Percentiles rank a stretch among this genome's conserved stretches.
These are phyloP conservation scores for Laticauda colubrina DNA, from an alignment of 2,113 vertebrate genomes.

Conservation along the genomic window DNA sequence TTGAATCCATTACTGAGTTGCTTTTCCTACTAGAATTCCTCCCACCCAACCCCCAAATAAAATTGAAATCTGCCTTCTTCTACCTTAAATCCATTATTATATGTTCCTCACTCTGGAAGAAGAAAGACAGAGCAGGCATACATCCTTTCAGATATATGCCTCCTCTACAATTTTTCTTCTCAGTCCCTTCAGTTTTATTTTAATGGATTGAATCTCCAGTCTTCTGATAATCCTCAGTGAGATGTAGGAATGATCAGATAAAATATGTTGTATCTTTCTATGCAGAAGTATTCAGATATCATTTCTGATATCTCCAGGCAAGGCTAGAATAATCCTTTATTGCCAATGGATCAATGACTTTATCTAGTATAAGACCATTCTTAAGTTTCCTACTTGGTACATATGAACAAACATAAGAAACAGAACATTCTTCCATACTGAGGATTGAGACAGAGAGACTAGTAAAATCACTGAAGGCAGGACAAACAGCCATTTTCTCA, in stretches of 20 bases:
- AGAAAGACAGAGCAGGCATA: neutral
- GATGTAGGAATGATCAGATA: neutral
- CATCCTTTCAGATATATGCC: neutral
- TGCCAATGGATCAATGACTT: neutral
- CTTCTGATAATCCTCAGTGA: neutral
- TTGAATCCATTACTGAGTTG: neutral
- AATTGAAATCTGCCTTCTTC: neutral
- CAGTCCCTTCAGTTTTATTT: neutral
- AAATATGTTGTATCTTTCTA: neutral
- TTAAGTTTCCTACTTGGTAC: neutral
- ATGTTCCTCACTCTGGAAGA: neutral
- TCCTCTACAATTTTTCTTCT: neutral
- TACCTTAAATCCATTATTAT: neutral
- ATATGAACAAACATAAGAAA: neutral
- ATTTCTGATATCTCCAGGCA: neutral
- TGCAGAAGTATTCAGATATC: neutral
- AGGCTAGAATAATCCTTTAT: neutral
- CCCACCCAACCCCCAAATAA: neutral
- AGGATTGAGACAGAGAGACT: neutral
- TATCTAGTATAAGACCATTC: neutral
- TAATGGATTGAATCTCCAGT: neutral
- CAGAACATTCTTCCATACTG: neutral
- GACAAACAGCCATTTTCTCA: neutral
- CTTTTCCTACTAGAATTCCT: neutral
- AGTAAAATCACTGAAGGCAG: neutral